Evolutionary conservation across 2,797 vertebrate genomes (phyloP).

Genomic region (Taenioides sp.): DNA sequence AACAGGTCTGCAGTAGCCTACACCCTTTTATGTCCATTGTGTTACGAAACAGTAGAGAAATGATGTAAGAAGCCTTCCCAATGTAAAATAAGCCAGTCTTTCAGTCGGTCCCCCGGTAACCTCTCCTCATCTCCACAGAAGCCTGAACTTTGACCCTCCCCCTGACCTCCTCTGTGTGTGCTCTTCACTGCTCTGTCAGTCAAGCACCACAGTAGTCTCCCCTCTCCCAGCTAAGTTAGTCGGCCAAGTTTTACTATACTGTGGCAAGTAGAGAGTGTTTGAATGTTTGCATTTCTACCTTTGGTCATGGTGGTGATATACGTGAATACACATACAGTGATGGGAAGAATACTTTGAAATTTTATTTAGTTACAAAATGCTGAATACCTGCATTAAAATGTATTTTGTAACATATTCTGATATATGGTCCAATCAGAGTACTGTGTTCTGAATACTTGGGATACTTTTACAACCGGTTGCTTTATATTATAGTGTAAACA

Average conservation of each 20-base stretch:
- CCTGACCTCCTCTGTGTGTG: slow-evolving; percentile 60
- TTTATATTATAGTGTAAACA: no score
- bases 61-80: no score
- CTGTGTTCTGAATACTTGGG: no score
- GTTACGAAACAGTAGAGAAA: no score
- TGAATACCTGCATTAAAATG: no score
- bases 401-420: no score
- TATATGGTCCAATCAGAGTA: no score
- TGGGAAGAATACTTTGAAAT: no score
- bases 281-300: background rate
- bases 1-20: background rate
- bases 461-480: no score
- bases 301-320: background rate
- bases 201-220: slow-evolving; percentile 63
- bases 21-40: no score
- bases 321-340: no score
- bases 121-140: slow-evolving; percentile 48
- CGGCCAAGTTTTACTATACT: slow-evolving; percentile 46
- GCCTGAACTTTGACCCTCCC: slow-evolving; percentile 66
- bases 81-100: background rate
- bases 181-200: slow-evolving; percentile 54
- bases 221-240: background rate
- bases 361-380: no score
- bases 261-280: slow-evolving; percentile 14
- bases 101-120: slow-evolving; percentile 7